Conservation (phyloP, 2,797 vertebrate species). For the Petrocephalus schoutedeni region DNA sequence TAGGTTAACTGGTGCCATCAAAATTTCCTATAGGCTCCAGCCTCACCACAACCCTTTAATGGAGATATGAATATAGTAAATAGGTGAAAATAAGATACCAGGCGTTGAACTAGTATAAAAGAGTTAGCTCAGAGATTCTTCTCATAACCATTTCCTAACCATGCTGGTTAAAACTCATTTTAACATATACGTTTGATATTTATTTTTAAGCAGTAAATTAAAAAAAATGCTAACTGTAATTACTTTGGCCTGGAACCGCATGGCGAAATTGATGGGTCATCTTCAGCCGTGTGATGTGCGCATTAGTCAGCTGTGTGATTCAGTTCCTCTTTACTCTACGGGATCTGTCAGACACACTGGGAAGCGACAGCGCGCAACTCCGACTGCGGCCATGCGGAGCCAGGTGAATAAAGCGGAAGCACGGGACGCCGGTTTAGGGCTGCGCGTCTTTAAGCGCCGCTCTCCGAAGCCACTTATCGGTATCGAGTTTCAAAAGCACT, state of each 20-base stretch:
- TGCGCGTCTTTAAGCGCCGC: background rate
- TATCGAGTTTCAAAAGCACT: constrained; percentile 39
- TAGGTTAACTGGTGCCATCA: background rate
- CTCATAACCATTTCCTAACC: background rate
- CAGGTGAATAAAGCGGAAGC: background rate
- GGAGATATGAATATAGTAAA: background rate
- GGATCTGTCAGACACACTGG: background rate
- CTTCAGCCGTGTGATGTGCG: background rate
- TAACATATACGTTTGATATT: background rate
- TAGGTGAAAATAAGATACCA: background rate
- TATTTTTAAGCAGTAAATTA: background rate
- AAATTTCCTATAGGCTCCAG: background rate
- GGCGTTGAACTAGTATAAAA: background rate
- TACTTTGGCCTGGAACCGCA: background rate
- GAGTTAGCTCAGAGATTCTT: background rate
- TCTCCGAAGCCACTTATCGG: constrained; percentile 32
- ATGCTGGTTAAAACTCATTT: background rate
- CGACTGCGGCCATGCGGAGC: background rate
- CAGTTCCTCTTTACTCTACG: background rate
- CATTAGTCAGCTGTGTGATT: background rate
- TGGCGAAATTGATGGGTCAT: background rate
- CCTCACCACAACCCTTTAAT: background rate
- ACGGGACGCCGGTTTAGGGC: background rate
- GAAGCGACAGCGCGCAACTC: background rate
- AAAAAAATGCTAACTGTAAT: background rate